Percentiles rank a stretch among this genome's conserved stretches.
These are phyloP conservation scores for Reticulitermes lucifugus DNA, from an alignment of 2,888 invertebrate genomes.

Conservation along the genomic window DNA sequence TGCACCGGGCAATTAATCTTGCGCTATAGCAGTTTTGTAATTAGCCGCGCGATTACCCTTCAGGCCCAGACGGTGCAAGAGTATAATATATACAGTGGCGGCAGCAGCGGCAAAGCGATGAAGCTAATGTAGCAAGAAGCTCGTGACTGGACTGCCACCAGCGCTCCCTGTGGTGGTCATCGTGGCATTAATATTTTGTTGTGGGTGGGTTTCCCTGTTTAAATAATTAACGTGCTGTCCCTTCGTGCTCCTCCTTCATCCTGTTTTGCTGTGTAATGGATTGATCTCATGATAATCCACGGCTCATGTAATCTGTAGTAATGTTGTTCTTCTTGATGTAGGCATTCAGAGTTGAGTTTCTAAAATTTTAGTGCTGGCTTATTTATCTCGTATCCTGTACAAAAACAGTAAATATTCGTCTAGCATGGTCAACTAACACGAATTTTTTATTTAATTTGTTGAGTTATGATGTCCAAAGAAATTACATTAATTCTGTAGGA, in stretches of 20 bases:
- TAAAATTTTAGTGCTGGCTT: too few relatives aligned
- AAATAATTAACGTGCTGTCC: slow-evolving; percentile 36
- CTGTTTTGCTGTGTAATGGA: slow-evolving; percentile 15
- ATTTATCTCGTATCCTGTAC: too few relatives aligned
- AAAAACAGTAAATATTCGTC: too few relatives aligned
- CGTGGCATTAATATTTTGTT: slow-evolving; percentile 26
- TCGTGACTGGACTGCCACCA: slow-evolving; percentile 34
- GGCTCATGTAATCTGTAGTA: background rate
- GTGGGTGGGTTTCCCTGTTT: slow-evolving; percentile 23
- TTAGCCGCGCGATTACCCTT: slow-evolving; percentile 51
- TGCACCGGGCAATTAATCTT: slow-evolving; percentile 48
- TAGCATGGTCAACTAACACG: too few relatives aligned
- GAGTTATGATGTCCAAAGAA: too few relatives aligned
- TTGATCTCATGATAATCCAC: slow-evolving; percentile 25
- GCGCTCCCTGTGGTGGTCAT: slow-evolving; percentile 27
- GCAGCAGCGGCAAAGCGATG: slow-evolving; percentile 25
- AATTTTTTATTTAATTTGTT: too few relatives aligned
- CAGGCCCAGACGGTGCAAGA: slow-evolving; percentile 48
- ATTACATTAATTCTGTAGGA: too few relatives aligned
- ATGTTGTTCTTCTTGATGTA: too few relatives aligned
- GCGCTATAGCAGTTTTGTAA: slow-evolving; percentile 49
- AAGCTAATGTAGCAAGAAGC: slow-evolving; percentile 50
- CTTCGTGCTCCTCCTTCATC: background rate
- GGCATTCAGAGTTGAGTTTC: too few relatives aligned
- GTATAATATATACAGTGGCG: slow-evolving; percentile 43